Evolutionary conservation across 2,797 vertebrate genomes (phyloP).

Genomic region (Chiroxiphia lanceolata): DNA sequence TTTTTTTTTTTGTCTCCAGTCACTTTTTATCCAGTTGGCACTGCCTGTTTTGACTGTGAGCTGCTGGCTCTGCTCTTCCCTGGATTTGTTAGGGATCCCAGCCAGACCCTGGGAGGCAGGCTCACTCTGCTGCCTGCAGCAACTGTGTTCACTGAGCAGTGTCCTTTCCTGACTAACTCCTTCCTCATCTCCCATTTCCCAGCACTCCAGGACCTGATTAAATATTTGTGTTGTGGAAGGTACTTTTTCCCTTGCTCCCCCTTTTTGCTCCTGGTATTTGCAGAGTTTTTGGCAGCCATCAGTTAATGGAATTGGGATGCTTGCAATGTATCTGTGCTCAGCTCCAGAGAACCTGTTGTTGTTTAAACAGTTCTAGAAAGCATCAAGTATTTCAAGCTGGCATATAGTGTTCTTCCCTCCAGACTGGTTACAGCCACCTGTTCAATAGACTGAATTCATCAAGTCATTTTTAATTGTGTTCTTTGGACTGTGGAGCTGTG

Average conservation of each 20-base stretch:
- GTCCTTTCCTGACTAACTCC: not conserved
- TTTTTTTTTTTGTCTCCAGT: not conserved
- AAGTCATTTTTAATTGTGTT: slow-evolving; percentile 3
- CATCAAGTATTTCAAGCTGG: not conserved
- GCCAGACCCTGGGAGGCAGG: not conserved
- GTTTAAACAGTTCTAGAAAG: not conserved
- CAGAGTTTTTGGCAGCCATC: not conserved
- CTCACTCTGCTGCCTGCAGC: not conserved
- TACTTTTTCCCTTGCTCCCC: not conserved
- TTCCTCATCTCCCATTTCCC: not conserved
- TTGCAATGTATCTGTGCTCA: not conserved
- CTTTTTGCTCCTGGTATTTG: not conserved
- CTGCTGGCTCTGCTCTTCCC: not conserved
- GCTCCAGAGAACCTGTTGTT: not conserved
- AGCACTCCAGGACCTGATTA: not conserved
- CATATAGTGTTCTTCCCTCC: not conserved
- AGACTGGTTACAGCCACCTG: not conserved
- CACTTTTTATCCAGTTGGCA: not conserved
- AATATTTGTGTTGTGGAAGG: not conserved
- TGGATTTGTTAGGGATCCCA: not conserved
- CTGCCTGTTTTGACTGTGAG: not conserved
- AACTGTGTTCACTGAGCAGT: not conserved
- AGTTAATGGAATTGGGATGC: not conserved
- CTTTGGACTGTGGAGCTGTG: not conserved
- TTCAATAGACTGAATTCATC: not conserved